Base-by-base conservation (phyloP, 2,888 invertebrate genomes). In the Meganola albula region DNA sequence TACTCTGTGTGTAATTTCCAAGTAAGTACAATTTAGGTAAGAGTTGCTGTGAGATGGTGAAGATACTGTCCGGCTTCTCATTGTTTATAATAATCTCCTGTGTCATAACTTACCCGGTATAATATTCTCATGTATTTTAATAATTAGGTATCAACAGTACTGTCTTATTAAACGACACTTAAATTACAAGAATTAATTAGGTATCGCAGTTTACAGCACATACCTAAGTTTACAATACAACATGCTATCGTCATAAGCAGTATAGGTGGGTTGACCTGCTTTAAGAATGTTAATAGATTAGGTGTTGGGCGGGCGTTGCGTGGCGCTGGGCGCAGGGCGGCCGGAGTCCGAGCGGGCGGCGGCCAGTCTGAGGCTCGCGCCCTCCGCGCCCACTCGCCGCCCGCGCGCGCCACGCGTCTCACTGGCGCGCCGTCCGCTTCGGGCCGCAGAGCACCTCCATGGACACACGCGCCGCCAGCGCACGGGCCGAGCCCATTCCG, bases 361-460 rank as follows among this genome's bases (percentile, higher is more conserved):
- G 58, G 65, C 63, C 83, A 83, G 84, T 84, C 77, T 73, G 70
- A 66, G 79, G 74, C 68, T 53, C 72, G 83, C 84, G 80, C 76
- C 75, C 77, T 74, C 66, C 72, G 80, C 77, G 82, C 76, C 72
- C 70, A 74, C 82, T 69, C 83, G 80, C 74, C 65, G 48, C 34
- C 48, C 53, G 37, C 46, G 22, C 40, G 43, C 48, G 40, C 48
- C 43, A 38, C 50, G 44, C 40, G 38, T 40, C 47, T 49, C 56
- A 59, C 63, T 69, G 68, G 58, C 67, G 53, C 59, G 41, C 47
- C 66, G 64, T 70, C 59, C n/a, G n/a, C n/a, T n/a, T n/a, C n/a
- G n/a, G n/a, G n/a, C n/a, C n/a, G n/a, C n/a, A n/a, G n/a, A n/a
- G n/a, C n/a, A n/a, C 39, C 38, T 42, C 63, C 74, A 84, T 84